phyloP scores from a whole-genome alignment of 2,888 invertebrate species.

The Callimorpha dominula region DNA sequence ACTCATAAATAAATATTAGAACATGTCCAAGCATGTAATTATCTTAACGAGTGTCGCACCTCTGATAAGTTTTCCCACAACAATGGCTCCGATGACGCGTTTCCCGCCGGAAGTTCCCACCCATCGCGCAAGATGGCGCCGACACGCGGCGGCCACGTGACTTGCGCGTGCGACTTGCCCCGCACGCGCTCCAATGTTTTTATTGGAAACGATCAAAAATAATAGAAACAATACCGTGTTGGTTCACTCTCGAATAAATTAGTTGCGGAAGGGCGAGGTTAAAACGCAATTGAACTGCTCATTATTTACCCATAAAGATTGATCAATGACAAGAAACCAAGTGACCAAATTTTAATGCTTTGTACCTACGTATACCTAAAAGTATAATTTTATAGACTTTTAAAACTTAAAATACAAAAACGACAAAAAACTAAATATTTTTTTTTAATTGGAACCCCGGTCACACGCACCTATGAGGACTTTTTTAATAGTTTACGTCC shows the following conservation, averaged over 20 bases:
- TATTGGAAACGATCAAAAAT: slow-evolving; percentile 82
- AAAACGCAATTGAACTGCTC: slow-evolving; percentile 83
- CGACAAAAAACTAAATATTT: no score
- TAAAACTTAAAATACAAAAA: background rate
- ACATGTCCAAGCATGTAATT: slow-evolving; percentile 40
- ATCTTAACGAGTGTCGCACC: slow-evolving; percentile 57
- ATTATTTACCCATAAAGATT: slow-evolving; percentile 71
- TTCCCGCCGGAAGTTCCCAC: slow-evolving; percentile 81
- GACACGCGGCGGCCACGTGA: slow-evolving; percentile 70
- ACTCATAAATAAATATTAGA: background rate
- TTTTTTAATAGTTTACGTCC: no score
- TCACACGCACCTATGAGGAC: no score
- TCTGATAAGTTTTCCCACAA: slow-evolving; percentile 76
- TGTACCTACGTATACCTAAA: background rate
- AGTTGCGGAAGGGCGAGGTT: slow-evolving; percentile 77
- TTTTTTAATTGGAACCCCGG: no score
- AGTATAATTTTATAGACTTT: background rate
- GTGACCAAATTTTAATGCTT: slow-evolving; percentile 7
- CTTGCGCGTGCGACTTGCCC: slow-evolving; percentile 63
- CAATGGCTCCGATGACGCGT: slow-evolving; percentile 61
- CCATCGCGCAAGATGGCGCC: slow-evolving; percentile 78
- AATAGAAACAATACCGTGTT: slow-evolving; percentile 79
- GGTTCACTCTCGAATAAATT: slow-evolving; percentile 80
- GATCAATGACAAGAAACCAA: slow-evolving; percentile 22
- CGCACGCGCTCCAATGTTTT: slow-evolving; percentile 75